Base-by-base conservation (phyloP, 2,888 invertebrate species). In the Oscheius myriophilus region DNA sequence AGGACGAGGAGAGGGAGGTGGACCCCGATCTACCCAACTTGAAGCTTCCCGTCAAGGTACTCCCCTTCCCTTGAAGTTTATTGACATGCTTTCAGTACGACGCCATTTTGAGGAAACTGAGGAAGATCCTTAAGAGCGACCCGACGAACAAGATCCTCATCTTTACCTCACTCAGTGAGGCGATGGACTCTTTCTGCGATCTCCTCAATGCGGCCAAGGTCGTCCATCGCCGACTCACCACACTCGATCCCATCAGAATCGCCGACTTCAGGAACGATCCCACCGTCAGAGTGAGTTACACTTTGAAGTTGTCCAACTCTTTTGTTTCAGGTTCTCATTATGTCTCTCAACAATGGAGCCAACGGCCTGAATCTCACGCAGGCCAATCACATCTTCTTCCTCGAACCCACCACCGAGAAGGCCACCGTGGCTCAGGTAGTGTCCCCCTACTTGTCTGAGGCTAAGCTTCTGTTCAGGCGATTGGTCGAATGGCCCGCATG, bases 281-380 rank as follows among this genome's bases (percentile, higher is more conserved):
- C 18, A 18, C 33, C 14, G 42, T 52, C 41, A 26, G 63, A 21
- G 59, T 59, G 6, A 42, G 45, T 14, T 14, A 23, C 23, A 23
- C 21, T 18, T 1, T 3, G 12, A 7, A 46, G 46, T 11, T 11
- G 11, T 18, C 25, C 25, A 42, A n/a, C 16, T 14, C 41, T 0
- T 16, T 11, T 14, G 4, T 0, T 59, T 51, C 58, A 78, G 49
- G 86, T 90, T 7, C 88, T 93, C 39, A 86, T 93, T n/a, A 87
- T 93, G 82, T 91, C 91, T 0, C 87, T 92, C 21, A 86, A 89
- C 61, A 89, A 90, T 64, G 93, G 92, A n/a, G 90, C 91, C 0
- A 92, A 92, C 86, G 93, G 93, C 0, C 88, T 93, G 14, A 93
- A 93, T 87, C 87, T 93, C 58, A 91, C 91, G 39, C 92, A 93